phyloP scores from a whole-genome alignment of 2,113 vertebrate species.

The Leptosomus discolor region DNA sequence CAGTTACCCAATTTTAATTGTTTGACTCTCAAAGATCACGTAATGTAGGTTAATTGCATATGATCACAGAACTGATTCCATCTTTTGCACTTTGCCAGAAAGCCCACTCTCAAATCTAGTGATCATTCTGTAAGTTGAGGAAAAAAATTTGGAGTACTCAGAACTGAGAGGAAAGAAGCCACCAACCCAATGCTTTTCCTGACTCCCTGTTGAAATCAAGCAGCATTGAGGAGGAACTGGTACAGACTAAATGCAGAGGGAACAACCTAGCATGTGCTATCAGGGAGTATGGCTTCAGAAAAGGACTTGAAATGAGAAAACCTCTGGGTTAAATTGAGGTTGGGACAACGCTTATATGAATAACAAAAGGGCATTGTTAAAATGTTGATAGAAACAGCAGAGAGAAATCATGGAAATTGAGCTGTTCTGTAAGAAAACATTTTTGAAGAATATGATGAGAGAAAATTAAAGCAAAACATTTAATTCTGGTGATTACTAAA shows the following conservation, averaged over 20 bases:
- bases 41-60: background rate
- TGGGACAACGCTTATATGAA: background rate
- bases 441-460: background rate
- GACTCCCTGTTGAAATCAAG: background rate
- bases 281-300: background rate
- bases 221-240: background rate
- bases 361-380: background rate
- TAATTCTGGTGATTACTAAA: background rate
- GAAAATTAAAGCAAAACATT: background rate
- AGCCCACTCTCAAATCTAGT: background rate
- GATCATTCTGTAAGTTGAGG: background rate
- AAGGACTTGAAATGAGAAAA: background rate
- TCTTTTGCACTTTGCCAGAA: background rate
- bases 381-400: background rate
- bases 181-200: background rate
- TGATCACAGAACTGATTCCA: background rate
- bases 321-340: background rate
- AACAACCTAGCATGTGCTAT: background rate
- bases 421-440: background rate
- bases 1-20: background rate
- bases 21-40: background rate
- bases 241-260: background rate
- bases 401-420: background rate
- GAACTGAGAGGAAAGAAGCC: background rate
- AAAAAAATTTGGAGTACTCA: background rate